These are phyloP conservation scores for Sthenelais limicola DNA, from an alignment of 2,888 invertebrate species.

Conservation along the genomic window DNA sequence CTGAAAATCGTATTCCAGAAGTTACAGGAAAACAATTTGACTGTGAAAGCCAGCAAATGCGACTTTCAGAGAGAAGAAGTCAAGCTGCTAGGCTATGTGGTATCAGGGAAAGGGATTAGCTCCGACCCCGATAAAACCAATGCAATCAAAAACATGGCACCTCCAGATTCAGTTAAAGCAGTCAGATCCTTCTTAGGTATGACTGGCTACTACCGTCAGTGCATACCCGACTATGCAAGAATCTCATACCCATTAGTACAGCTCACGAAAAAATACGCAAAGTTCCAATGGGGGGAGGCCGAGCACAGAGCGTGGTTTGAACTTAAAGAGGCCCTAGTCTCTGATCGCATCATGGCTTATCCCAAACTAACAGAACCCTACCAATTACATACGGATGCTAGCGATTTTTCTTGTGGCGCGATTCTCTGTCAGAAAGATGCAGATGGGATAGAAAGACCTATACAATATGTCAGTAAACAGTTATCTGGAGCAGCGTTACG, in stretches of 20 bases:
- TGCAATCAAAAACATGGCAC: conserved; percentile 14
- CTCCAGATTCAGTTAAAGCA: conserved; percentile 9
- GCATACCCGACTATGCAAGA: conserved; percentile 35
- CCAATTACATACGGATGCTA: conserved; percentile 32
- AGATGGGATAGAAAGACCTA: conserved; percentile 25
- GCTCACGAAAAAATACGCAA: conserved; percentile 27
- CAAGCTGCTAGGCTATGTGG: conserved; percentile 49
- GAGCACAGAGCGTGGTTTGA: conserved; percentile 15
- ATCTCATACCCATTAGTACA: conserved; percentile 23
- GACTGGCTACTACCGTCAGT: conserved; percentile 42
- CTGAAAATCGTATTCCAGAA: conserved; percentile 8
- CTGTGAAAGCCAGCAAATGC: conserved; percentile 10
- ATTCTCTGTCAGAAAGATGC: conserved; percentile 24
- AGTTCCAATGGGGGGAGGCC: conserved; percentile 25
- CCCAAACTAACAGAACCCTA: conserved; percentile 14
- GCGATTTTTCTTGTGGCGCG: conserved; percentile 6
- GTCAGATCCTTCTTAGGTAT: conserved; percentile 43
- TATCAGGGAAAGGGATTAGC: conserved; percentile 45
- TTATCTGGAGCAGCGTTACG: conserved; percentile 8
- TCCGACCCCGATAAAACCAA: conserved; percentile 47
- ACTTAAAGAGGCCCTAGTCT: conserved; percentile 18
- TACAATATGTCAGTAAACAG: conserved; percentile 37
- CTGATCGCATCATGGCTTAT: conserved; percentile 16
- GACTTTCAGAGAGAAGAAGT: not conserved
- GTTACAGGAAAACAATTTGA: conserved; percentile 1